Evolutionary conservation across 2,797 vertebrate species (phyloP).

Genomic region (Lophius americanus): DNA sequence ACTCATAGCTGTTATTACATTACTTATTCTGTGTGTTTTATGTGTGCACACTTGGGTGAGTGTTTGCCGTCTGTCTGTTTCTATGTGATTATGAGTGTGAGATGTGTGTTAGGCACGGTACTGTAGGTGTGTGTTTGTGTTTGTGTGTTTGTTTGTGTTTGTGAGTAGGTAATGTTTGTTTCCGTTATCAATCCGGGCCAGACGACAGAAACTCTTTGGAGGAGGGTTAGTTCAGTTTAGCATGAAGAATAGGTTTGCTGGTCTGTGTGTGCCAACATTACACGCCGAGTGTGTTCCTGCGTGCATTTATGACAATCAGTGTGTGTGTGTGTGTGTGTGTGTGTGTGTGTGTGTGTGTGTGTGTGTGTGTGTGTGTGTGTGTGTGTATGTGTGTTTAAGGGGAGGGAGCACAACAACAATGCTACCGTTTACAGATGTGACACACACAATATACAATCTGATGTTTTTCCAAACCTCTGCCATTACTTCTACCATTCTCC

Average conservation of each 20-base stretch:
- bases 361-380: constrained; percentile 5
- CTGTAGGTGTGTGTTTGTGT: constrained; percentile 45
- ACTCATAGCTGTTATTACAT: neutral
- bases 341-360: constrained; percentile 17
- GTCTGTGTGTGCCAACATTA: constrained; percentile 36
- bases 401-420: constrained; percentile 27
- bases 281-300: constrained; percentile 36
- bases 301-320: constrained; percentile 46
- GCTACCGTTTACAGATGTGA: constrained; percentile 66
- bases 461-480: constrained; percentile 82
- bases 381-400: constrained; percentile 12
- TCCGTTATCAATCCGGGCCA: constrained; percentile 75
- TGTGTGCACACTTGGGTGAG: constrained; percentile 30
- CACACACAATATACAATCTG: constrained; percentile 82
- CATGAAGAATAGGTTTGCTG: constrained; percentile 74
- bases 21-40: constrained; percentile 20
- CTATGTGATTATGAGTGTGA: constrained; percentile 56
- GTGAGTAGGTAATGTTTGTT: constrained; percentile 60
- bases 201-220: constrained; percentile 73
- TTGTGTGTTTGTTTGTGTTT: constrained; percentile 63
- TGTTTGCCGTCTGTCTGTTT: constrained; percentile 59
- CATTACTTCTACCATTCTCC: constrained; percentile 83
- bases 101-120: constrained; percentile 48
- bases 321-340: constrained; percentile 28
- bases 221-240: constrained; percentile 74